Evolutionary conservation across 2,113 vertebrate species (phyloP), one percentile per base, ranked within the genome.

Genomic region (Nothocercus nigrocapillus): DNA sequence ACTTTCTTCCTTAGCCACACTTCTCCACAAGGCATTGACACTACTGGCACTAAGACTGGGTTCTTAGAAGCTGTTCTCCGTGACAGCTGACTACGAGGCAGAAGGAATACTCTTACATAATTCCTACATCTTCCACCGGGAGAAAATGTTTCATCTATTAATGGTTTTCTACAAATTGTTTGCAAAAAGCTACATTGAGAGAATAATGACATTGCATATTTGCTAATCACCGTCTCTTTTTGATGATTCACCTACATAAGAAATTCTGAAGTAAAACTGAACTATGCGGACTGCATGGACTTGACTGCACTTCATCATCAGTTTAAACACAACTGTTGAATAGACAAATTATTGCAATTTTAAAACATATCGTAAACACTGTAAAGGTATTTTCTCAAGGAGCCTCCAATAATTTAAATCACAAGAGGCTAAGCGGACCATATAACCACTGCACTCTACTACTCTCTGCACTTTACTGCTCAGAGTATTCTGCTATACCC

Each of bases 311-410:
- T 90, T 61, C 54, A 91, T 68, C 56, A 90, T 24, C 62, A 87
- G 72, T 79, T 90, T 88, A 85, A 92, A 83, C 88, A 64, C 32
- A 94, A 68, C 56, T 92, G 28, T 19, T 91, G 73, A 88, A 89
- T 89, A 97, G 30, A 76, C 30, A 94, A 97, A 96, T 92, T 63
- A 88, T 9, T 82, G 34, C 73, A 93, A 93, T 86, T 94, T 89
- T 89, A 28, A 84, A 88, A 96, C 95, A 70, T 40, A 73, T 27
- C 66, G 85, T 21, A 59, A 92, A 88, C 40, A 80, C 42, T 25
- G 21, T 30, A 93, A 66, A 90, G 40, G 51, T 93, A 24, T 73
- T 88, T 87, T 90, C 72, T 95, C 62, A 72, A 15, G 2, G 2
- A 89, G 30, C 64, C 47, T 3, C 3, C n/a, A 78, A 74, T 76